Evolutionary conservation across 1,140 invertebrate species (phyloP), one percentile per base, ranked within the genome.

Genomic region (Magallana angulata): DNA sequence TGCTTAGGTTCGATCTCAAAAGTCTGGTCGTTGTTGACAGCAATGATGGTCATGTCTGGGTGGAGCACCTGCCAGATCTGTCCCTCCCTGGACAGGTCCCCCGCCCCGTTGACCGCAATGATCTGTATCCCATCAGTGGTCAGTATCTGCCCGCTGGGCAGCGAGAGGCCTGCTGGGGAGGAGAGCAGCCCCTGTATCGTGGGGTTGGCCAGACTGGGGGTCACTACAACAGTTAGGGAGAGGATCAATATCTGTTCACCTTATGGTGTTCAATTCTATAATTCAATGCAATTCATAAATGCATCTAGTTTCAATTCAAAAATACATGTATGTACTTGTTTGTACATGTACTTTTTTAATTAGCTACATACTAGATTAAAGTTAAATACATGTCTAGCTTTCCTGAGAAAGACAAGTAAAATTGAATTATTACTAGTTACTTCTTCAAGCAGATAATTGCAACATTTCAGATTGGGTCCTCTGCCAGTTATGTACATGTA

Each of bases 101-200:
- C 88, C 0, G 91, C 86, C 36, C 88, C 90, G 12, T 91, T 89
- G 60, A 94, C 85, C 58, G 92, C 91, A 85, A 94, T 92, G n/a
- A 94, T 93, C 87, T 94, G 93, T 60, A 94, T 92, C 11, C 89
- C 91, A 18, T 92, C 91, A 83, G 89, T 90, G 12, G 86, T 82
- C 4, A 92, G 82, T 9, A 92, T 83, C 30, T 91, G 90, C 0
- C 83, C 84, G n/a, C 71, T 82, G 1, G 90, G 87, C 7, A 90
- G 68, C 8, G 91, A 88, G 36, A 76, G 68, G 24, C 68, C 68
- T 8, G 92, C 85, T 24, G 93, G 92, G 18, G 92, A 89, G 1
- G 93, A 91, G 30, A 94, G 86, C 1, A 94, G 71, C 36, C 92
- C 91, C 87, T 94, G 92, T 14, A 94, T 88, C 11, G 93, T 93